Evolutionary conservation across 2,113 vertebrate genomes (phyloP), one percentile per base, ranked within the genome.

Genomic region (Hypanus sabinus): DNA sequence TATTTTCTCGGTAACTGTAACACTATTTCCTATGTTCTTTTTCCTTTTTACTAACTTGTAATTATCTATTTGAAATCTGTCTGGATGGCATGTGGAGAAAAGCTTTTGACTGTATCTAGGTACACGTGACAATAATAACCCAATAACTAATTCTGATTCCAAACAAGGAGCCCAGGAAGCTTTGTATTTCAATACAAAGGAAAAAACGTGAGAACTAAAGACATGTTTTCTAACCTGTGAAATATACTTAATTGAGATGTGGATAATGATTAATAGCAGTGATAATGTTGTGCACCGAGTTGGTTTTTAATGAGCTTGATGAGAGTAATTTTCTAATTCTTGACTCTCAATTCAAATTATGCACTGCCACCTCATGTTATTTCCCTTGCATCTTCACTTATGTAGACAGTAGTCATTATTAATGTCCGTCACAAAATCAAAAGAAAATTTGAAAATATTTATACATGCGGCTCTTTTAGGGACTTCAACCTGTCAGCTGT

Each of bases 221-320:
- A 92, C 38, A 93, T 46, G 20, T 73, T 46, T 73, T 93, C 33
- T 73, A 18, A 73, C 11, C 70, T 30, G 46, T 38, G 27, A 93
- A 73, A 73, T 27, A 38, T 73, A 46, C 70, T 93, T 12, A 93
- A 55, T 93, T 93, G 36, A 71, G 20, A 55, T 55, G 71, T 38
- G 71, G 91, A 46, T 73, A 22, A 27, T 93, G 91, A 92, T 65
- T 71, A 92, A 92, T 71, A 27, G 33, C 90, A 92, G n/a, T 11
- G 20, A 55, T 93, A 93, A 93, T 73, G 30, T 73, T 46, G 22
- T 11, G 71, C 18, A 46, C 38, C 33, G 38, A 36, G 33, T 71
- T 70, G 68, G 70, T 10, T 55, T 75, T 70, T 93, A 55, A 73
- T 93, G 22, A 93, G 36, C 60, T 8, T 65, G 30, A 88, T 33